These are phyloP conservation scores for Crossaster papposus DNA, from an alignment of 53 echinoderm and acorn worm genomes.

Conservation along the genomic window DNA sequence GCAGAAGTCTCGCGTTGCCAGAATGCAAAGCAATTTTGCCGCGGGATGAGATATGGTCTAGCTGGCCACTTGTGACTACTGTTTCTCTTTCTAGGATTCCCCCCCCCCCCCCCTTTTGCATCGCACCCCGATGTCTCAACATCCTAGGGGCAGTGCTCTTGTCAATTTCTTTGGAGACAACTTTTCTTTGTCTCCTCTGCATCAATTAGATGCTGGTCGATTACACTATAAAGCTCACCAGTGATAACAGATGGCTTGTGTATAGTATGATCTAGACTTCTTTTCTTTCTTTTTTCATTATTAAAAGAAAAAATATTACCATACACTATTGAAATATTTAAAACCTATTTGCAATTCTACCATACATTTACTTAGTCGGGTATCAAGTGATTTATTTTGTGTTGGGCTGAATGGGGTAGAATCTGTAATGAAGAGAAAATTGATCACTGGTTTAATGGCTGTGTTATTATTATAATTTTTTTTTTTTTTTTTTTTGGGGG, in stretches of 20 bases:
- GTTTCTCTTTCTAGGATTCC: slow-evolving; percentile 50
- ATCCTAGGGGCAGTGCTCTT: neutral
- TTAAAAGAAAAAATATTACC: neutral
- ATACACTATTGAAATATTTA: neutral
- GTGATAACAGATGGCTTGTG: neutral
- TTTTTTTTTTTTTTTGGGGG: no score
- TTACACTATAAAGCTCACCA: neutral
- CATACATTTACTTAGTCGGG: neutral
- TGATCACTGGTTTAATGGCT: neutral
- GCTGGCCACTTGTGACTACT: slow-evolving; percentile 39
- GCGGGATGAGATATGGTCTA: slow-evolving; percentile 26
- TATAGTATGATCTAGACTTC: neutral
- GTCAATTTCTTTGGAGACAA: neutral
- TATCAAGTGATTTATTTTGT: neutral
- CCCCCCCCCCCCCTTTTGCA: no score
- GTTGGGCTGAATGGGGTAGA: neutral
- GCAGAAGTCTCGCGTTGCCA: neutral
- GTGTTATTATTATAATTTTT: no score
- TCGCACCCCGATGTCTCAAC: neutral
- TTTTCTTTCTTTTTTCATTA: neutral
- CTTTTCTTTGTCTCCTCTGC: neutral
- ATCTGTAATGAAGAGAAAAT: neutral
- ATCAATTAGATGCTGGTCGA: neutral
- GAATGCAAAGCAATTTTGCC: slow-evolving; percentile 40
- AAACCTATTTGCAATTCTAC: neutral